These are phyloP conservation scores for Amazona finschi DNA, from an alignment of 2,797 vertebrate species.

Conservation along the genomic window DNA sequence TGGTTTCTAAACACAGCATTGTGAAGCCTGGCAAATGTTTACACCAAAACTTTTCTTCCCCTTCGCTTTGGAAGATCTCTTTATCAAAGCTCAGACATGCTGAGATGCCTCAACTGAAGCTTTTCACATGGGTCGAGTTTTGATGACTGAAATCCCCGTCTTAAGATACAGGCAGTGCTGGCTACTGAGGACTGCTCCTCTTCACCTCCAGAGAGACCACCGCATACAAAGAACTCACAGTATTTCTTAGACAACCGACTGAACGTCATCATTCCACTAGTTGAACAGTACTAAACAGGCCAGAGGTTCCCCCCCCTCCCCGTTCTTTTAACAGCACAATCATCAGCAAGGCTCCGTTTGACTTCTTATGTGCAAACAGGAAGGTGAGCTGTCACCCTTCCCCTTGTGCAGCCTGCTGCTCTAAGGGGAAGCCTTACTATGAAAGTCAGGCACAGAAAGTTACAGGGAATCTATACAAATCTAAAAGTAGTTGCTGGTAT, in stretches of 20 bases:
- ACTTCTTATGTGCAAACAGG: background rate
- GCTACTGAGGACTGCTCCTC: background rate
- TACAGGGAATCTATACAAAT: background rate
- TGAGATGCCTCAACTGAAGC: background rate
- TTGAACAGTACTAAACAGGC: background rate
- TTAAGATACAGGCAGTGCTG: background rate
- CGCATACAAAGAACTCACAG: background rate
- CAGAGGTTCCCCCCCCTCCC: background rate
- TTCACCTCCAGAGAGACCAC: background rate
- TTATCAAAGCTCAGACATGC: background rate
- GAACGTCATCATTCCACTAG: background rate
- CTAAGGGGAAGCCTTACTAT: background rate
- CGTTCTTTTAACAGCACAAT: background rate
- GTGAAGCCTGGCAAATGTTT: background rate
- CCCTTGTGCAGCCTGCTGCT: background rate
- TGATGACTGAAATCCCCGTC: background rate
- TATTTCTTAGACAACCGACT: background rate
- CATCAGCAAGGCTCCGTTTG: background rate
- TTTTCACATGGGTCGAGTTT: background rate
- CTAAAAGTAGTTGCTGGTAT: background rate
- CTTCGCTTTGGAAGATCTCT: background rate
- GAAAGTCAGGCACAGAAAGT: background rate
- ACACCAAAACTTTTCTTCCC: background rate
- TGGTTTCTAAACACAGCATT: background rate
- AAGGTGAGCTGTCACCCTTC: background rate